Evolutionary conservation across 1,140 invertebrate genomes (phyloP), one percentile per base, ranked within the genome.

Genomic region (Trichonephila inaurata): DNA sequence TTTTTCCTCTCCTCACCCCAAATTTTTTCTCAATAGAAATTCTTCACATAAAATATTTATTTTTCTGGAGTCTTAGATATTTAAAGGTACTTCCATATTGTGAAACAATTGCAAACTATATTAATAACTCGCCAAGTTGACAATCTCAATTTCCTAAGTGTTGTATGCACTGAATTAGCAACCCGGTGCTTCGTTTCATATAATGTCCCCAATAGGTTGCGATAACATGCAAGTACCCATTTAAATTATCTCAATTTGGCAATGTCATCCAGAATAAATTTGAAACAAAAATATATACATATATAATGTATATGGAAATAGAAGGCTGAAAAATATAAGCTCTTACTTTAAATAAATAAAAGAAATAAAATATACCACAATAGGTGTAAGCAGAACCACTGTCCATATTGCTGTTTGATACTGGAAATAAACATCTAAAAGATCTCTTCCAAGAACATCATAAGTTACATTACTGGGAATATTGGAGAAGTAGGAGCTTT

Each of bases 341-440:
- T 14, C 10, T 51, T 24, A 10, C 40, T 89, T 28, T 21, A 77
- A 19, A 28, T 28, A 40, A 10, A 69, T 2, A 77, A 72, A 89
- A 51, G 12, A 16, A 91, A 33, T 61, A 60, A 61, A 62, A 83
- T 64, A 61, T 94, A 94, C 92, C 61, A 90, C 77, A 83, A 94
- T 0, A 51, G 92, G 92, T 12, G 44, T 89, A 40, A 89, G 33
- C 14, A 90, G 33, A 60, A 89, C 28, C 18, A 33, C 8, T 62
- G 87, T 19, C 92, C 86, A 90, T 89, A 94, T 83, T 12, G n/a
- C 24, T 66, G 61, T 69, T 33, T 94, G 92, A 83, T 94, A 66
- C 21, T 77, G 58, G 28, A 93, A 88, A 77, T 93, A 93, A 44
- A 64, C 62, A 28, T 88, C 88, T 21, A 93, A 28, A 5, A 88